Evolutionary conservation across 2,888 invertebrate species (phyloP).

Genomic region (Clepsis dumicolana): DNA sequence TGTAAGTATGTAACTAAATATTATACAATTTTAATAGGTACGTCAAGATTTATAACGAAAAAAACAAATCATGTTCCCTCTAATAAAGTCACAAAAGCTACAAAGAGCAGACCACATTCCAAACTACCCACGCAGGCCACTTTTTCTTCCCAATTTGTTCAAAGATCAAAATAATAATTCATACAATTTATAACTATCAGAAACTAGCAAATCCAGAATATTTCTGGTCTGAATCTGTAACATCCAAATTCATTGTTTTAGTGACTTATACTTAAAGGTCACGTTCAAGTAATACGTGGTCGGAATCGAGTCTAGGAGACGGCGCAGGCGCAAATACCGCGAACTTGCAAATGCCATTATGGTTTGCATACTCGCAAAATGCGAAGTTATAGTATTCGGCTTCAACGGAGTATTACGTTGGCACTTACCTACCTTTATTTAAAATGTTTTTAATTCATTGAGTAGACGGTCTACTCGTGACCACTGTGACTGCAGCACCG

Average conservation of each 20-base stretch:
- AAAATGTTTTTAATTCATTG: no score
- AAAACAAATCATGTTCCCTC: not conserved
- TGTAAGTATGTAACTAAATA: no score
- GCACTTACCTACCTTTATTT: no score
- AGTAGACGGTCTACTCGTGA: no score
- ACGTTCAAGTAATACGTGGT: constrained; percentile 51
- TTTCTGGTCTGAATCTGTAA: constrained; percentile 39
- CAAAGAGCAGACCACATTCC: constrained; percentile 26
- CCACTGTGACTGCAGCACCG: no score
- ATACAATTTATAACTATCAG: constrained; percentile 5
- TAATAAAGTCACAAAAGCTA: constrained; percentile 5
- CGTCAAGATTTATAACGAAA: not conserved
- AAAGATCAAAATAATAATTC: not conserved
- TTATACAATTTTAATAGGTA: no score
- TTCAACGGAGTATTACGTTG: not conserved
- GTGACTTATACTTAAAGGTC: constrained; percentile 49
- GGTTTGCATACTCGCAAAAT: constrained; percentile 48
- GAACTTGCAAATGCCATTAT: constrained; percentile 48
- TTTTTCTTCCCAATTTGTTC: constrained; percentile 16
- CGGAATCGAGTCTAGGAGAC: constrained; percentile 47
- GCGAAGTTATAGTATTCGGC: constrained; percentile 21
- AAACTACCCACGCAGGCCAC: constrained; percentile 21
- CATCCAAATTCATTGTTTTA: constrained; percentile 50
- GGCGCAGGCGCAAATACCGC: constrained; percentile 45
- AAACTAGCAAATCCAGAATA: constrained; percentile 22